A percentile compares a stretch with the other conserved stretches of the same genome.
Conservation (phyloP, 92 coral and sea anemone genomes). For the Scolanthus callimorphus region DNA sequence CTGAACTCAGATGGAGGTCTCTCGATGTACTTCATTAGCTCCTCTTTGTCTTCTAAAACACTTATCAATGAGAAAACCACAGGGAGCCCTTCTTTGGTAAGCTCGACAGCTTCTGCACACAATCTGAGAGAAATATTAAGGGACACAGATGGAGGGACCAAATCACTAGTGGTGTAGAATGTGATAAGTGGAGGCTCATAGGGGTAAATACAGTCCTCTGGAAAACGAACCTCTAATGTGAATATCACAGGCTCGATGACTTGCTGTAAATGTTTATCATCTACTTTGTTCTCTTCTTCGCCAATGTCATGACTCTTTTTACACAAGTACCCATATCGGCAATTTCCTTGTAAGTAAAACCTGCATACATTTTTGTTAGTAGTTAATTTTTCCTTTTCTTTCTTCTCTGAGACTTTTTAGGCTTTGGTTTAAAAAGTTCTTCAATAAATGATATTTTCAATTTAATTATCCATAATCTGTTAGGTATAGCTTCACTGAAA, state of each 20-base stretch:
- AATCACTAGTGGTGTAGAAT: slow-evolving; percentile 62
- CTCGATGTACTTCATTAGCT: slow-evolving; percentile 36
- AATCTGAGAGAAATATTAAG: slow-evolving; percentile 64
- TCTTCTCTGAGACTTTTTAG: slow-evolving; percentile 2
- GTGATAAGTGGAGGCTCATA: slow-evolving; percentile 75
- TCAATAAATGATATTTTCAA: slow-evolving; percentile 50
- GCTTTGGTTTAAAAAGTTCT: slow-evolving; percentile 30
- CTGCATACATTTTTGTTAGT: slow-evolving; percentile 39
- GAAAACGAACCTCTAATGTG: slow-evolving; percentile 66
- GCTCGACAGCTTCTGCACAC: slow-evolving; percentile 44
- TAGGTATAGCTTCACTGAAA: slow-evolving; percentile 61
- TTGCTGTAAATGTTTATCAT: slow-evolving; percentile 13
- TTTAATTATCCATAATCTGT: slow-evolving; percentile 64
- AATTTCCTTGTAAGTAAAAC: slow-evolving; percentile 53
- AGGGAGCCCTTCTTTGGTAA: slow-evolving; percentile 47
- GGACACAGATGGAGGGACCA: slow-evolving; percentile 49
- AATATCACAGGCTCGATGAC: slow-evolving; percentile 14
- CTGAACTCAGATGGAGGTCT: slow-evolving; percentile 63
- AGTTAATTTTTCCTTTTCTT: slow-evolving; percentile 5
- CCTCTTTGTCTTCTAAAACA: slow-evolving; percentile 56
- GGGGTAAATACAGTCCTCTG: slow-evolving; percentile 69
- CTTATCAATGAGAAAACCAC: slow-evolving; percentile 66
- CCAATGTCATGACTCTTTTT: slow-evolving; percentile 59
- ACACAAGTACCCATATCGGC: slow-evolving; percentile 63
- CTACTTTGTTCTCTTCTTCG: slow-evolving; percentile 3